Evolutionary conservation across 2,888 invertebrate genomes (phyloP), one percentile per base, ranked within the genome.

Genomic region (Smittia sp.): DNA sequence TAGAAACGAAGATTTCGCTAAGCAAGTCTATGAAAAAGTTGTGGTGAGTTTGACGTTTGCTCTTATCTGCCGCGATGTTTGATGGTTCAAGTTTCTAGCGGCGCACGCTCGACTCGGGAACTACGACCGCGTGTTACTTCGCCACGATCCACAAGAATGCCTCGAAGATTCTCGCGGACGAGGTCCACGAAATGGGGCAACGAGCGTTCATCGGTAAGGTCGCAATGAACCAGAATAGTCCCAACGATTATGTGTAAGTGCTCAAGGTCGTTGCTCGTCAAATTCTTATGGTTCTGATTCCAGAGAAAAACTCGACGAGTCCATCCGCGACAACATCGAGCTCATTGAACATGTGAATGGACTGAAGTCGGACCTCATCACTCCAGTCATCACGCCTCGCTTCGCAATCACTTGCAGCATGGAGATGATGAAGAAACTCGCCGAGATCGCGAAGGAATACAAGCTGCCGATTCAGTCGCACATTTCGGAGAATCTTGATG

Each of bases 71-170:
- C n/a, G n/a, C n/a, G n/a, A n/a, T n/a, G 13, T 74, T n/a, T n/a
- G n/a, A n/a, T 39, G 7, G 39, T 13, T 39, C 46, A 15, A 46
- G 2, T 46, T 46, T 46, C 76, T 78, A 95, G 94, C 86, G 86
- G 83, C 86, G 88, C 75, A 88, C 93, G 18, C 79, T 96, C 69
- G 83, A 82, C 18, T 85, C 87, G 82, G 96, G 96, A 3, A 95
- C 96, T 15, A 96, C 96, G 3, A 92, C 94, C 38, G 94, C 94
- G 0, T 90, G 90, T 76, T 96, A 96, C 80, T 96, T 91, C 82
- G 94, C 90, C 1, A 91, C 94, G 0, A 85, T 94, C 11, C 90
- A 92, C 79, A 79, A 85, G 22, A 85, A 90, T 41, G 89, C 92
- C 2, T 89, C 90, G 11, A 76, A 90, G 69, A 84, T 89, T 76